Percentiles rank a stretch among this genome's conserved stretches.
These are phyloP conservation scores for Lithobius niger DNA, from an alignment of 1,140 invertebrate species.

Conservation along the genomic window DNA sequence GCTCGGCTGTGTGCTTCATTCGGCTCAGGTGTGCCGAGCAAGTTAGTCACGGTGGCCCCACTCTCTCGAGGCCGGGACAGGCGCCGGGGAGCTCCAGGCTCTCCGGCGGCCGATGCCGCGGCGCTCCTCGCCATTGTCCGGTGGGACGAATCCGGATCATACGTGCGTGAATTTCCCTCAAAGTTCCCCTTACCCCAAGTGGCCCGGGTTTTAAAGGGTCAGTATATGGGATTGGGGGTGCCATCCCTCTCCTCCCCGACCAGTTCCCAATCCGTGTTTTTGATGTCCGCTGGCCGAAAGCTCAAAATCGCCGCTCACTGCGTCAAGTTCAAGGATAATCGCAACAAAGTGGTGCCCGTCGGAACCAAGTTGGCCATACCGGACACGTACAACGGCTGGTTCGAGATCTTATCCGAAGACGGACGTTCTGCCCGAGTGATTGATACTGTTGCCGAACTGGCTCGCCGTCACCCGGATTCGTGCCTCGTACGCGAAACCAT, in stretches of 20 bases:
- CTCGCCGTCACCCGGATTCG: conserved; percentile 57
- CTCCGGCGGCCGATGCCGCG: conserved; percentile 11
- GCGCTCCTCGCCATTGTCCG: conserved; percentile 33
- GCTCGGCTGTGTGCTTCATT: too few species aligned
- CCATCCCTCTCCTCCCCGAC: conserved; percentile 58
- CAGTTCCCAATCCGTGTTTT: conserved; percentile 63
- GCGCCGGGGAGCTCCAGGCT: background rate
- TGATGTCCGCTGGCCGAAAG: conserved; percentile 64
- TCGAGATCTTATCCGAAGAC: conserved; percentile 85
- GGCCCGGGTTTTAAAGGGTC: conserved; percentile 76
- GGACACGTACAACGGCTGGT: conserved; percentile 77
- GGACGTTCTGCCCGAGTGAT: conserved; percentile 76
- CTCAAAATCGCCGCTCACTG: conserved; percentile 74
- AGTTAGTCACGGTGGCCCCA: too few species aligned
- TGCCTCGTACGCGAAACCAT: conserved; percentile 74
- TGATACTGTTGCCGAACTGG: conserved; percentile 68
- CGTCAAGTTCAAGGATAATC: conserved; percentile 76
- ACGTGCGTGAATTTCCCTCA: conserved; percentile 61
- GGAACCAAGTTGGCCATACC: conserved; percentile 76
- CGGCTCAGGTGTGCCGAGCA: too few species aligned
- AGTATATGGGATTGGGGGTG: conserved; percentile 58
- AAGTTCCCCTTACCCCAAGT: conserved; percentile 67
- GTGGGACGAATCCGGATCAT: conserved; percentile 65
- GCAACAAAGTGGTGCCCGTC: conserved; percentile 50
- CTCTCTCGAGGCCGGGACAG: background rate